Evolutionary conservation across 2,888 invertebrate species (phyloP), one percentile per base, ranked within the genome.

Genomic region (Patella caerulea): DNA sequence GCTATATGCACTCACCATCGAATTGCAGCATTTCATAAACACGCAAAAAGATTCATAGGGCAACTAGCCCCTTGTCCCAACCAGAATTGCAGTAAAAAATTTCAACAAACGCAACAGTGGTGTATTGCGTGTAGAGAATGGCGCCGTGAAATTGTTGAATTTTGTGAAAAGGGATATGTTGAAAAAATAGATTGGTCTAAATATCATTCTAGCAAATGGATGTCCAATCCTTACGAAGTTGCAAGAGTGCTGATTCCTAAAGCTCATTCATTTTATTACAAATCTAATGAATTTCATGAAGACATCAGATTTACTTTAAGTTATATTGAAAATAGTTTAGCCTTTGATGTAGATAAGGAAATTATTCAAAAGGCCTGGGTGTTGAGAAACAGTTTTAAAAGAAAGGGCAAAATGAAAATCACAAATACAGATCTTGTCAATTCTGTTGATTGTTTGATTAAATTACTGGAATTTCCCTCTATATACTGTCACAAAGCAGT

Each of bases 241-340:
- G 83, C 81, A 12, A 76, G 83, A 56, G 83, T 80, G 11, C 80
- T 82, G 59, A 83, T 83, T 19, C 81, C 83, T 4, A 69, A 79
- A 14, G 83, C 83, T 34, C 83, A 83, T 52, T 78, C 81, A 72
- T 80, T 83, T 15, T 83, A 83, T 54, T 83, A 81, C 73, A 83
- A 82, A 65, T 81, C 82, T 3, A 78, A 79, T 14, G 83, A 83
- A 45, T 83, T 83, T 56, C 83, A 83, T 52, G 83, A 83, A 74
- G 83, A 83, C 72, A 81, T 82, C 11, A 77, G 83, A 34, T 83
- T 76, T 52, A 56, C 77, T 11, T 74, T 83, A 4, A 81, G 81
- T 71, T 80, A 82, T 56, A 75, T 83, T 15, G 82, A 83, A 56
- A 83, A 83, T 76, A 81, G 82, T 76, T 19, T 56, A 11, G 72